These are phyloP conservation scores for Unio pictorum DNA, from an alignment of 2,888 invertebrate genomes.

Conservation along the genomic window DNA sequence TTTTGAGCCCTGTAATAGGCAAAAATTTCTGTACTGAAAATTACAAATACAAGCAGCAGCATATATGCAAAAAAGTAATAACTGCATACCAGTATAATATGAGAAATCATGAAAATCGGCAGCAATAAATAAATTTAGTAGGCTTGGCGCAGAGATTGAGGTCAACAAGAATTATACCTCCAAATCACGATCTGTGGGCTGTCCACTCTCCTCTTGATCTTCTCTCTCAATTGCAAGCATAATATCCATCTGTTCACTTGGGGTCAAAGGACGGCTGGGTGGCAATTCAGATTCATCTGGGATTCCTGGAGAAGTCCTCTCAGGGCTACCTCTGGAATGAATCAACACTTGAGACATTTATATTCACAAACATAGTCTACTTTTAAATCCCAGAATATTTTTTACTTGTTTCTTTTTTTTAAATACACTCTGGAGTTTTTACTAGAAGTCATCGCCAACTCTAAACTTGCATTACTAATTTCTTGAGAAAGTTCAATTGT, in stretches of 20 bases:
- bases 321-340: conserved; percentile 13
- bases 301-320: conserved; percentile 29
- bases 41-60: too few relatives aligned
- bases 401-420: too few relatives aligned
- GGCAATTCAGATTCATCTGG: conserved; percentile 39
- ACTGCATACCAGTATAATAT: too few relatives aligned
- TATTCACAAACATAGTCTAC: neutral
- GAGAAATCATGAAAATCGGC: too few relatives aligned
- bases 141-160: neutral
- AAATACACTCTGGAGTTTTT: too few relatives aligned
- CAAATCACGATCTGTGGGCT: conserved; percentile 65
- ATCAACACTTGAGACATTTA: neutral
- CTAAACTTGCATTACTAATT: too few relatives aligned
- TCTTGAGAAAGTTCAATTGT: too few relatives aligned
- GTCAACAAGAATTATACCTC: conserved; percentile 49
- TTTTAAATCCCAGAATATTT: too few relatives aligned
- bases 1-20: too few relatives aligned
- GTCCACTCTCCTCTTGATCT: conserved; percentile 45
- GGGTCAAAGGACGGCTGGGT: conserved; percentile 69
- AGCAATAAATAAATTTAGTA: neutral
- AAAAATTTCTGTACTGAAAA: too few relatives aligned
- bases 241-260: conserved; percentile 69
- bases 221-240: conserved; percentile 67
- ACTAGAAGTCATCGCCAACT: too few relatives aligned
- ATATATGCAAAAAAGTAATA: too few relatives aligned